Conservation (phyloP, 2,888 invertebrate species). For the Drosophila infuscata region DNA sequence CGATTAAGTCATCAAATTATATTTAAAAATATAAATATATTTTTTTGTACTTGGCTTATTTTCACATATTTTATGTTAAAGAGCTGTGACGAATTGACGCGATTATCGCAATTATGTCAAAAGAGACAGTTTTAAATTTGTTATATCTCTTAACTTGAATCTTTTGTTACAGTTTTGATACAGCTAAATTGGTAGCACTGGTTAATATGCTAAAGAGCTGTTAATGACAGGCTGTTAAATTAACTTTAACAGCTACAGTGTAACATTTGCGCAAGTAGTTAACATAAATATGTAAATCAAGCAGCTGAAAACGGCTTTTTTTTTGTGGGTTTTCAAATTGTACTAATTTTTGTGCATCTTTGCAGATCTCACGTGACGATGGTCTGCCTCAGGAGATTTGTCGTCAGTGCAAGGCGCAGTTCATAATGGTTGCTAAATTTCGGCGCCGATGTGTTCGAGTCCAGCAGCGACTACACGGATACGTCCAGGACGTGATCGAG, state of each 20-base stretch:
- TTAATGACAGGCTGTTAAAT: not conserved
- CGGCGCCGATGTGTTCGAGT: slow-evolving; percentile 81
- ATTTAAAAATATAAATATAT: not conserved
- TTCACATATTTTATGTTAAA: not conserved
- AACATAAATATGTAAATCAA: not conserved
- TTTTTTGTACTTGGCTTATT: not conserved
- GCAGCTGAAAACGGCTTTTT: not conserved
- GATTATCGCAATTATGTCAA: not conserved
- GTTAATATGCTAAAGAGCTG: not conserved
- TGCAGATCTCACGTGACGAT: slow-evolving; percentile 78
- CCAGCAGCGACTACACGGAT: slow-evolving; percentile 72
- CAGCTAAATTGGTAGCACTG: not conserved
- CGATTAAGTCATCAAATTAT: not conserved
- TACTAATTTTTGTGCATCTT: slow-evolving; percentile 1
- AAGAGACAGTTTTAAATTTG: not conserved
- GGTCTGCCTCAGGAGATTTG: slow-evolving; percentile 82
- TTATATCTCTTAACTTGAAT: not conserved
- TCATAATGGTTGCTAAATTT: slow-evolving; percentile 81
- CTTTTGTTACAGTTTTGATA: not conserved
- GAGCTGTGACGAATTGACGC: not conserved
- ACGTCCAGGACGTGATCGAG: slow-evolving; percentile 46
- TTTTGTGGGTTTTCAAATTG: not conserved
- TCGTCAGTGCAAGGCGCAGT: slow-evolving; percentile 80
- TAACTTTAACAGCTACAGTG: not conserved
- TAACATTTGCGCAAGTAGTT: not conserved